phyloP scores from a whole-genome alignment of 1,140 invertebrate genomes.

The Diabrotica virgifera region DNA sequence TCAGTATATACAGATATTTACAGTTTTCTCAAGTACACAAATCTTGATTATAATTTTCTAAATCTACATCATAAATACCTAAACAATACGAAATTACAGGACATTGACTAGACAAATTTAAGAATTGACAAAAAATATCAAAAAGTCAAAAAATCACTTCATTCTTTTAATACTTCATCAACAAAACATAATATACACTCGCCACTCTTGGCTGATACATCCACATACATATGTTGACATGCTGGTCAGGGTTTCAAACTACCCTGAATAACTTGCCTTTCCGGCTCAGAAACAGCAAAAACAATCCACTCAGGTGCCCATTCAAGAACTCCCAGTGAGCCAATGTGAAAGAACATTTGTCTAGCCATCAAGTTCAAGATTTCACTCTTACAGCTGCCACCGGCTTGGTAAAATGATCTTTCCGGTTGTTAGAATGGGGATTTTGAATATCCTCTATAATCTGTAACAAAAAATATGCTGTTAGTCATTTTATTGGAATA shows the following conservation, averaged over 20 bases:
- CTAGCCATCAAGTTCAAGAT: slow-evolving; percentile 26
- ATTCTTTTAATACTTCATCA: slow-evolving; percentile 27
- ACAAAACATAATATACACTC: slow-evolving; percentile 24
- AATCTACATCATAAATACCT: slow-evolving; percentile 16
- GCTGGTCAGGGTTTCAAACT: background rate
- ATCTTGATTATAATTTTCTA: slow-evolving; percentile 1
- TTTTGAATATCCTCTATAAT: slow-evolving; percentile 33
- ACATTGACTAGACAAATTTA: slow-evolving; percentile 28
- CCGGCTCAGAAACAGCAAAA: background rate
- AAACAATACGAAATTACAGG: slow-evolving; percentile 21
- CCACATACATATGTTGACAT: slow-evolving; percentile 11
- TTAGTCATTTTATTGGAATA: background rate
- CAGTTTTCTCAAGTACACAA: background rate
- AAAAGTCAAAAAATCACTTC: slow-evolving; percentile 5
- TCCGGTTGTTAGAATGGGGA: slow-evolving; percentile 19
- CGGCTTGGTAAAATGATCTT: slow-evolving; percentile 24
- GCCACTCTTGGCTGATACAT: slow-evolving; percentile 16
- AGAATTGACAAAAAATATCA: slow-evolving; percentile 20
- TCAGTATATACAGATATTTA: slow-evolving; percentile 18
- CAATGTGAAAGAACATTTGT: background rate
- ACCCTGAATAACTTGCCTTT: background rate
- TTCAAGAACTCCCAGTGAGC: background rate
- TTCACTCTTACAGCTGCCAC: slow-evolving; percentile 32
- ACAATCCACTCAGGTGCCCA: background rate
- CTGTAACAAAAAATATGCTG: slow-evolving; percentile 26